These are phyloP conservation scores for Andricus quercusramuli DNA, from an alignment of 2,888 invertebrate species.

Conservation along the genomic window DNA sequence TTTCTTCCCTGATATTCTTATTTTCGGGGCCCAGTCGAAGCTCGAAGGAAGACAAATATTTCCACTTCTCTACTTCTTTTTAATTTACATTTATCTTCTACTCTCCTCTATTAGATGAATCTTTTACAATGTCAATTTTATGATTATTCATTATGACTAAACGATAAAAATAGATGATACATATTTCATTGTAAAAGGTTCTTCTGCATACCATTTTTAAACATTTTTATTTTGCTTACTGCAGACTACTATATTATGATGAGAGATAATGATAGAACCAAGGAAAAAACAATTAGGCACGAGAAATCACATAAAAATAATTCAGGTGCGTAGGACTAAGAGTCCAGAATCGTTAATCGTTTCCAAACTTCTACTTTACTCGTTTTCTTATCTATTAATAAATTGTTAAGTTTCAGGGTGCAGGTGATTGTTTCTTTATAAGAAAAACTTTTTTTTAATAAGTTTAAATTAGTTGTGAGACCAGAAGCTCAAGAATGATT, in stretches of 20 bases:
- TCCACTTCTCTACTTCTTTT: background rate
- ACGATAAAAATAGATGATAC: background rate
- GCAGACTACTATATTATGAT: slow-evolving; percentile 41
- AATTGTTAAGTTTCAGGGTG: background rate
- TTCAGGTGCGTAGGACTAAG: slow-evolving; percentile 33
- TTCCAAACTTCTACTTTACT: slow-evolving; percentile 11
- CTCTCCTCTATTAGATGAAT: background rate
- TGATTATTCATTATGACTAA: background rate
- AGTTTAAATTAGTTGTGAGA: background rate
- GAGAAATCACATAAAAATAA: slow-evolving; percentile 38
- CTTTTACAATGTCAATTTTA: background rate
- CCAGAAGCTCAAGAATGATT: background rate
- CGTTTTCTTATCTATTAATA: background rate
- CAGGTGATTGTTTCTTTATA: background rate
- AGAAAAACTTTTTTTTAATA: background rate
- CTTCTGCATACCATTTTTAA: slow-evolving; percentile 10
- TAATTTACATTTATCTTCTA: background rate
- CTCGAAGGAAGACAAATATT: background rate
- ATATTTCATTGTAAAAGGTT: slow-evolving; percentile 1
- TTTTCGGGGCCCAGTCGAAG: background rate
- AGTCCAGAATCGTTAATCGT: background rate
- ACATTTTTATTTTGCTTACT: slow-evolving; percentile 37
- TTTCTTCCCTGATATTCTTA: background rate
- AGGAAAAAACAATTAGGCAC: slow-evolving; percentile 31
- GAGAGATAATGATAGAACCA: slow-evolving; percentile 35